Conservation (phyloP, 2,113 vertebrate species). For the Archilochus colubris region DNA sequence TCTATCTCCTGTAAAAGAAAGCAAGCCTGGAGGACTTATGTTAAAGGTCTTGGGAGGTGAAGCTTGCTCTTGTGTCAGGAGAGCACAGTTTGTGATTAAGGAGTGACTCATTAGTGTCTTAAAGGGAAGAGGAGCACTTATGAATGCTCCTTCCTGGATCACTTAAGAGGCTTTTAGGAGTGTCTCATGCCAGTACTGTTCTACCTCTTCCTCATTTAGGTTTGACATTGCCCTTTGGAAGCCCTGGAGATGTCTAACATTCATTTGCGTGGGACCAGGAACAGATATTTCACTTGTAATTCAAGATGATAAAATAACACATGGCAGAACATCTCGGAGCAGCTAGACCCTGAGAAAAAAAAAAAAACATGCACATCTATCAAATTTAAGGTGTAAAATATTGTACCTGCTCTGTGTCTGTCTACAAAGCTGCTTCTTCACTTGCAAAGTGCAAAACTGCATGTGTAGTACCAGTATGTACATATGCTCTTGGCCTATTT, state of each 20-base stretch:
- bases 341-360: neutral
- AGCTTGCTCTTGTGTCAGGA: constrained; percentile 19
- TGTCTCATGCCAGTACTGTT: neutral
- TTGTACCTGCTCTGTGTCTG: rapidly evolving
- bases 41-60: constrained; percentile 32
- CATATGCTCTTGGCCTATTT: rapidly evolving
- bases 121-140: constrained; percentile 41
- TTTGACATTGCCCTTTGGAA: constrained; percentile 30
- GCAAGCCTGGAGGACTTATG: constrained; percentile 6
- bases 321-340: neutral
- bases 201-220: constrained; percentile 22
- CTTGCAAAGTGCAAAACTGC: neutral
- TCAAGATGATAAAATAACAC: constrained; percentile 1
- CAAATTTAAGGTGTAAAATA: neutral
- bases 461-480: neutral
- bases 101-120: constrained; percentile 32
- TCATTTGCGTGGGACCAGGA: constrained; percentile 5
- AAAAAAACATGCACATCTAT: too few relatives aligned
- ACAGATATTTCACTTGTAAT: constrained; percentile 9
- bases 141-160: constrained; percentile 16
- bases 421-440: neutral
- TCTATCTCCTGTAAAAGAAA: neutral
- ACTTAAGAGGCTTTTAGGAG: constrained; percentile 41
- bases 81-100: constrained; percentile 32
- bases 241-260: constrained; percentile 24